Conservation (phyloP, 92 coral and sea anemone genomes). For the Bergia sp. region DNA sequence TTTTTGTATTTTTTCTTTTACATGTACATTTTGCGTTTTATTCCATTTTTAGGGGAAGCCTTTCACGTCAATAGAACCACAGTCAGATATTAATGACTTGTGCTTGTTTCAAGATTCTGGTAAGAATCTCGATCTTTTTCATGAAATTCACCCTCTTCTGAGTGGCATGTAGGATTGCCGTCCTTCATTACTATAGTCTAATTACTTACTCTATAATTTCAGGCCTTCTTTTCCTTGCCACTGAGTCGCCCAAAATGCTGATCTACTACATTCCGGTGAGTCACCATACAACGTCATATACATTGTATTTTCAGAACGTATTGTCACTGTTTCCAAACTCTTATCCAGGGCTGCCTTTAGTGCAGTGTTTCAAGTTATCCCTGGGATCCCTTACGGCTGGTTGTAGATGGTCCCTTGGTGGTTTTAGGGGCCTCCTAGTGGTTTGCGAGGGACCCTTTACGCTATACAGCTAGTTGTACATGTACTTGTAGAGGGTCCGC, state of each 20-base stretch:
- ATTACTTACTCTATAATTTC: neutral
- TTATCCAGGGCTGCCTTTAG: no score
- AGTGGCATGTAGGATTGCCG: neutral
- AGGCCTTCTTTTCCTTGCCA: slow-evolving; percentile 96
- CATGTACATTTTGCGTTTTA: neutral
- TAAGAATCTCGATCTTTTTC: slow-evolving; percentile 6
- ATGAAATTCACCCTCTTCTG: no score
- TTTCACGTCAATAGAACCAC: slow-evolving; percentile 91
- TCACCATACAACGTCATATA: neutral
- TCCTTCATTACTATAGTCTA: no score
- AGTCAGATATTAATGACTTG: slow-evolving; percentile 82
- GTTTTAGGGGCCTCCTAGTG: no score
- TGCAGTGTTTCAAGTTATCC: no score
- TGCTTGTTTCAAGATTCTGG: slow-evolving; percentile 92
- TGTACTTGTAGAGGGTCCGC: no score
- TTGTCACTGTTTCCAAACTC: no score
- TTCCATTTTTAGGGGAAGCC: slow-evolving; percentile 81
- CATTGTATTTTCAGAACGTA: no score
- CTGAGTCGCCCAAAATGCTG: slow-evolving; percentile 94
- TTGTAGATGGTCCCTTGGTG: no score
- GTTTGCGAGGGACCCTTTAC: no score
- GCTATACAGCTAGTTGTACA: no score
- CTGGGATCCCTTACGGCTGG: no score
- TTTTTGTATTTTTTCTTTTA: neutral
- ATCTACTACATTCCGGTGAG: slow-evolving; percentile 96